Percentiles rank a stretch among this genome's conserved stretches.
These are phyloP conservation scores for Hylaeus volcanicus DNA, from an alignment of 1,140 invertebrate genomes.

Conservation along the genomic window DNA sequence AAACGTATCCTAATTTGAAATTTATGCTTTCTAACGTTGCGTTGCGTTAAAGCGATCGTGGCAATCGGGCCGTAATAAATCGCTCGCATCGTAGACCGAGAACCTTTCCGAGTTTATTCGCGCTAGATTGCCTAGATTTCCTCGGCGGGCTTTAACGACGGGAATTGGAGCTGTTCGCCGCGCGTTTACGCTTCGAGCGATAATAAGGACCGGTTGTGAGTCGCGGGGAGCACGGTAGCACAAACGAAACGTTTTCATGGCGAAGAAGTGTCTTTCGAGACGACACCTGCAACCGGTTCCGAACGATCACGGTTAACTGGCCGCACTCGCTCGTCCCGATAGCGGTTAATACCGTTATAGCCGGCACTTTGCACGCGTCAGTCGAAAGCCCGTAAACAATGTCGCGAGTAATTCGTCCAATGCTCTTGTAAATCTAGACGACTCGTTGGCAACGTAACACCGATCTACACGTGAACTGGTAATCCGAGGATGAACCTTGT, in stretches of 20 bases:
- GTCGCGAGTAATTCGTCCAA: slow-evolving; percentile 27
- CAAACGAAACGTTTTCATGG: slow-evolving; percentile 16
- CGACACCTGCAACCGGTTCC: slow-evolving; percentile 76
- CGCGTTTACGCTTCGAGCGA: slow-evolving; percentile 20
- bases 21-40: too few relatives aligned
- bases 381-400: slow-evolving; percentile 40
- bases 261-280: slow-evolving; percentile 19
- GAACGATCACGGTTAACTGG: slow-evolving; percentile 74
- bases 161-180: slow-evolving; percentile 8
- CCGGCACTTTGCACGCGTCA: slow-evolving; percentile 19
- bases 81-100: too few relatives aligned
- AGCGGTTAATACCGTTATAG: slow-evolving; percentile 71
- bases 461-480: background rate
- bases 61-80: too few relatives aligned
- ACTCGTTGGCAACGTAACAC: slow-evolving; percentile 38
- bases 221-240: background rate
- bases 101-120: background rate
- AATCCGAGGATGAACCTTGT: background rate
- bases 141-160: background rate
- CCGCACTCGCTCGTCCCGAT: slow-evolving; percentile 56
- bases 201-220: slow-evolving; percentile 3
- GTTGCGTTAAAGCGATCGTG: too few relatives aligned
- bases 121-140: background rate
- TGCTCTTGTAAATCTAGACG: background rate
- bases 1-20: too few relatives aligned